Percentiles rank a stretch among this genome's conserved stretches.
Evolutionary conservation across 2,113 vertebrate genomes (phyloP).

Genomic region (Trogon surrucura): DNA sequence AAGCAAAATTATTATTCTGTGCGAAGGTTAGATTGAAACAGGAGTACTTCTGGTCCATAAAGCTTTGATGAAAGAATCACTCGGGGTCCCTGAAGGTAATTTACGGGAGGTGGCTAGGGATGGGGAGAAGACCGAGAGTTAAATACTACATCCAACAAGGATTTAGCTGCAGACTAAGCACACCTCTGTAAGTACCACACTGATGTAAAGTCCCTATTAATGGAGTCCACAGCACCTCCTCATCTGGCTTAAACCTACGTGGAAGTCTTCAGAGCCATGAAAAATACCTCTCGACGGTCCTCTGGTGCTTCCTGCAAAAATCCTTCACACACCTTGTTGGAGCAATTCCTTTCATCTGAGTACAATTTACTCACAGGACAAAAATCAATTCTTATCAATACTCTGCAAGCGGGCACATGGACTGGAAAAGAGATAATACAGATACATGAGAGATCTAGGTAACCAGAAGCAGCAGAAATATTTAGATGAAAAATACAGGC

Average conservation of each 20-base stretch:
- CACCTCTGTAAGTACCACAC: background rate
- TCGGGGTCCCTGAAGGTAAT: background rate
- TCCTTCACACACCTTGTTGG: background rate
- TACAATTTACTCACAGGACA: slow-evolving; percentile 10
- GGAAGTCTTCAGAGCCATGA: background rate
- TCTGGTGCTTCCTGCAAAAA: background rate
- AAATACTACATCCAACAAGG: background rate
- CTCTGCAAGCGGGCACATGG: background rate
- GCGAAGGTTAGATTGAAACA: background rate
- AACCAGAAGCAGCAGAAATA: background rate
- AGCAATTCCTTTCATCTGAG: background rate
- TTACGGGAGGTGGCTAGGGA: background rate
- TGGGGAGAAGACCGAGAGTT: background rate
- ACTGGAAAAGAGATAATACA: background rate
- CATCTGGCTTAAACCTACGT: background rate
- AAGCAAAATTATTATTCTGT: background rate
- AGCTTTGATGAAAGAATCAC: background rate
- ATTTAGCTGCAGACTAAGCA: background rate
- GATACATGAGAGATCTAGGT: background rate
- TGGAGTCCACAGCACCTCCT: background rate
- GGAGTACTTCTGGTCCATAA: background rate
- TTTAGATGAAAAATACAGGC: slow-evolving; percentile 3
- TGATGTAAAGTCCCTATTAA: background rate
- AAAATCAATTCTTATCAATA: slow-evolving; percentile 38
- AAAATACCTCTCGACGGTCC: background rate